Percentiles rank a stretch among this genome's conserved stretches.
phyloP scores from a whole-genome alignment of 2,113 vertebrate species.

The Gallinago undulata region DNA sequence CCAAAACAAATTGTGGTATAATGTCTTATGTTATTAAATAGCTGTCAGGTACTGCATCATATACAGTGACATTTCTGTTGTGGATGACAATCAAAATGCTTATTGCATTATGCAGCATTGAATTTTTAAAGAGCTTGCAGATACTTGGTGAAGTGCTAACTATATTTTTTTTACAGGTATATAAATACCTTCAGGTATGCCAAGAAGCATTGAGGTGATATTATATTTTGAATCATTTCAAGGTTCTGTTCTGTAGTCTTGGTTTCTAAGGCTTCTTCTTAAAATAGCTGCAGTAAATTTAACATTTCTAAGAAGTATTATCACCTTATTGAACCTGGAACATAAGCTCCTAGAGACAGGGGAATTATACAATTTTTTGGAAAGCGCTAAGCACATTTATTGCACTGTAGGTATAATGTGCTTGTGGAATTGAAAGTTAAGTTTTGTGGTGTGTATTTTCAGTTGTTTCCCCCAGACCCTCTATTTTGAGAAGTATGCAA shows the following conservation, averaged over 20 bases:
- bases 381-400: neutral
- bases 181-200: neutral
- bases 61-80: neutral
- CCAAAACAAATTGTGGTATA: neutral
- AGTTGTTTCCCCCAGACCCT: neutral
- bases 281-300: constrained; percentile 4
- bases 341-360: neutral
- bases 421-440: neutral
- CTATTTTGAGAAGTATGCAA: neutral
- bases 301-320: neutral
- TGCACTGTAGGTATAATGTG: neutral
- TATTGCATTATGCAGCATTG: neutral
- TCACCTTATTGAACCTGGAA: constrained; percentile 9
- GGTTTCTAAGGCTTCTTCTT: constrained; percentile 9
- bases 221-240: neutral
- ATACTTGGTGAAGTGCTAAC: neutral
- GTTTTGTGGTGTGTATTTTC: neutral
- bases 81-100: neutral
- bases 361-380: neutral
- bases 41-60: neutral
- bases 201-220: neutral
- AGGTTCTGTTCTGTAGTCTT: neutral
- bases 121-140: constrained; percentile 8
- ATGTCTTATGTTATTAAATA: neutral
- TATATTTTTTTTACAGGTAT: constrained; percentile 3